Evolutionary conservation across 2,113 vertebrate species (phyloP).

Genomic region (Aix galericulata): DNA sequence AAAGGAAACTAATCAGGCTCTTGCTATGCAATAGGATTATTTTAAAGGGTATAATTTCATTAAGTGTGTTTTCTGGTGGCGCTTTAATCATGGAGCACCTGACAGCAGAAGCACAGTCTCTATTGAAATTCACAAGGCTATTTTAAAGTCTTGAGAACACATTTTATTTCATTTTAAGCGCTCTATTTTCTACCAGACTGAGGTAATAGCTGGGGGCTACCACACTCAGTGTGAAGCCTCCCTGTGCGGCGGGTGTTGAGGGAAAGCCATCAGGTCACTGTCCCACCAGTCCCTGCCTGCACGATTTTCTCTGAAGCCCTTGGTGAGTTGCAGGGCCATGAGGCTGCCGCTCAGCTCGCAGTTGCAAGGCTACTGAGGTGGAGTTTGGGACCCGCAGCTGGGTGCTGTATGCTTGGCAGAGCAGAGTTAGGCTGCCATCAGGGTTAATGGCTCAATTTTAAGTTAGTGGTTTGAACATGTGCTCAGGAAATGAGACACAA

Average conservation of each 20-base stretch:
- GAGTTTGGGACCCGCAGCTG: background rate
- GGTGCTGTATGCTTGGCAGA: background rate
- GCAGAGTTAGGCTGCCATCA: background rate
- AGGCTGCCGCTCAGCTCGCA: background rate
- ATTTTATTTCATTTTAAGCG: background rate
- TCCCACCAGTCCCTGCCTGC: background rate
- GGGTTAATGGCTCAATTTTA: background rate
- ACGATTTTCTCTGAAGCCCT: accelerated
- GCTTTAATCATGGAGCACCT: background rate
- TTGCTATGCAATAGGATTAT: background rate
- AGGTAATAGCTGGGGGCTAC: background rate
- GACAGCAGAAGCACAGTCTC: background rate
- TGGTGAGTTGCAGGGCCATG: background rate
- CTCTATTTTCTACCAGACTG: background rate
- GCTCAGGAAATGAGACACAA: background rate
- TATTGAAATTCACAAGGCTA: background rate
- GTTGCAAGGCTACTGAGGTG: background rate
- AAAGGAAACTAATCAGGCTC: background rate
- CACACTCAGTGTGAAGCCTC: background rate
- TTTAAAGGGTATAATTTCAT: background rate
- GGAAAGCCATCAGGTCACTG: background rate
- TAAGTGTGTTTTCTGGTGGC: background rate
- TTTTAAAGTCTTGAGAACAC: background rate
- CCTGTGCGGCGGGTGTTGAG: accelerated
- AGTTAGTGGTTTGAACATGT: background rate